Evolutionary conservation across 2,888 invertebrate species (phyloP).

Genomic region (Drosophila recens): DNA sequence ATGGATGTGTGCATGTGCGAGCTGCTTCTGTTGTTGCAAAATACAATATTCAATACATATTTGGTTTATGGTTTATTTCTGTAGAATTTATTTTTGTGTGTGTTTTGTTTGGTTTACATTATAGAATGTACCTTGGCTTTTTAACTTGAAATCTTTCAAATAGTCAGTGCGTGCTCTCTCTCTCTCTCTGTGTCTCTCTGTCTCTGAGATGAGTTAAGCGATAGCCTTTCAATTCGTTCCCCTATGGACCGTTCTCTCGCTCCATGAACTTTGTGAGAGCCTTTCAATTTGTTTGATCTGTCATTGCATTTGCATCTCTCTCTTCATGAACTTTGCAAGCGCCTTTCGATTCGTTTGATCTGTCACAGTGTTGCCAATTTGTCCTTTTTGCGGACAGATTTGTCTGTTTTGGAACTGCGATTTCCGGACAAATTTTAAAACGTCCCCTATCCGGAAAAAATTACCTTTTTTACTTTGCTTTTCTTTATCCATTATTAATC

Average conservation of each 20-base stretch:
- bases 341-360: no score
- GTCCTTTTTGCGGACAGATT: no score
- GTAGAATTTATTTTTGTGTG: conserved; percentile 62
- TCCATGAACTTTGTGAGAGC: conserved; percentile 55
- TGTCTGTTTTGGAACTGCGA: no score
- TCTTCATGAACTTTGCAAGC: no score
- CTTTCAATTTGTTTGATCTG: conserved; percentile 57
- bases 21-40: conserved; percentile 28
- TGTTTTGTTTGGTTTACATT: conserved; percentile 75
- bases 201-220: no score
- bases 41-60: conserved; percentile 47
- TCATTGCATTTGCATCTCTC: conserved; percentile 44
- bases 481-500: no score
- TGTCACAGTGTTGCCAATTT: no score
- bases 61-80: conserved; percentile 72
- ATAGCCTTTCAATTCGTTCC: no score
- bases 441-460: no score
- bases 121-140: conserved; percentile 43
- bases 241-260: conserved; percentile 25
- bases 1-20: conserved; percentile 13
- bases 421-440: no score
- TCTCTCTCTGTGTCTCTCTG: no score
- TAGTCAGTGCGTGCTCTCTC: conserved; percentile 14
- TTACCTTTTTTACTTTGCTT: no score
- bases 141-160: conserved; percentile 28